These are phyloP conservation scores for Brotogeris chrysoptera DNA, from an alignment of 2,797 vertebrate genomes.

Conservation along the genomic window DNA sequence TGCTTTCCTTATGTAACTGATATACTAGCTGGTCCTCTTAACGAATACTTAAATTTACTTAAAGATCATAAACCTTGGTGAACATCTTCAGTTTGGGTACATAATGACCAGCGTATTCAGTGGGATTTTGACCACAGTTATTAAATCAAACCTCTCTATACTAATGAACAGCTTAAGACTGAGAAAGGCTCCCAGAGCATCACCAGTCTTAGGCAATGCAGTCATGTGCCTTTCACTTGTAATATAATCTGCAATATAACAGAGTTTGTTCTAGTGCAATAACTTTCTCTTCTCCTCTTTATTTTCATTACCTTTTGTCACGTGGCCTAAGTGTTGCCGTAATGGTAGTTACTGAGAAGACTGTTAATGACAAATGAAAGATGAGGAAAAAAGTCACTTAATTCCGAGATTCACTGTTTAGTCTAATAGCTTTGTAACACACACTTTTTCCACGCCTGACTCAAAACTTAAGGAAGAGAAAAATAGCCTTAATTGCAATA, in stretches of 20 bases:
- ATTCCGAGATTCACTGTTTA: not conserved
- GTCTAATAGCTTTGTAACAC: not conserved
- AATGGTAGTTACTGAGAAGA: slow-evolving; percentile 24
- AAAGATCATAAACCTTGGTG: slow-evolving; percentile 59
- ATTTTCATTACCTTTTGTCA: slow-evolving; percentile 51
- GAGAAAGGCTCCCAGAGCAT: not conserved
- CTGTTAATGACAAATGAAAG: slow-evolving; percentile 53
- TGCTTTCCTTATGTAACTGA: slow-evolving; percentile 44
- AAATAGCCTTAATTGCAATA: slow-evolving; percentile 2
- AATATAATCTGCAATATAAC: slow-evolving; percentile 58
- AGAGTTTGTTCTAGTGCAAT: slow-evolving; percentile 62
- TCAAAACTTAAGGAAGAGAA: slow-evolving; percentile 14
- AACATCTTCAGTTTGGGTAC: slow-evolving; percentile 46
- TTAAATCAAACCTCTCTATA: slow-evolving; percentile 58
- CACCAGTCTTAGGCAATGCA: not conserved
- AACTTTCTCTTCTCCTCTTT: slow-evolving; percentile 46
- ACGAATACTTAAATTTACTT: slow-evolving; percentile 62
- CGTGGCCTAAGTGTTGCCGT: not conserved
- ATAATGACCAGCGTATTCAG: slow-evolving; percentile 40
- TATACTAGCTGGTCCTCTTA: slow-evolving; percentile 31
- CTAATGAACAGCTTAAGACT: slow-evolving; percentile 28
- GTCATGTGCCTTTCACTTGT: slow-evolving; percentile 46
- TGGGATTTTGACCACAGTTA: slow-evolving; percentile 55
- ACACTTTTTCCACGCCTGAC: not conserved
- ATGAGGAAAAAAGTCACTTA: not conserved